A percentile compares a stretch with the other conserved stretches of the same genome.
phyloP scores from a whole-genome alignment of 2,113 vertebrate species.

The Syngnathus typhle region DNA sequence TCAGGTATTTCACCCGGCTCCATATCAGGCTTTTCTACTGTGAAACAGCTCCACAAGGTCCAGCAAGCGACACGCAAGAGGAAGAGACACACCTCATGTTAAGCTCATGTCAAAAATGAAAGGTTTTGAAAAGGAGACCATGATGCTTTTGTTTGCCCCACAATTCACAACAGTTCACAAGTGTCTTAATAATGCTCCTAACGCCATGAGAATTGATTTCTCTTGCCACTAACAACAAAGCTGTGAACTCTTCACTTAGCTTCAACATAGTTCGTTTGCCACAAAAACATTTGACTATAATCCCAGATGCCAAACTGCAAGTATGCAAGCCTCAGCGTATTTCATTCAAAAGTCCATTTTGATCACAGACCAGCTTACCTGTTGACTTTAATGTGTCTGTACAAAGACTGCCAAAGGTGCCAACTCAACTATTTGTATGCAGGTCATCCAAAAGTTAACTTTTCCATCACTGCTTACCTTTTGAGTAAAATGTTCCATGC shows the following conservation, averaged over 20 bases:
- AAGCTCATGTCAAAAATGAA: background rate
- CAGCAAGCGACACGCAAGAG: background rate
- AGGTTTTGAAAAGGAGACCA: background rate
- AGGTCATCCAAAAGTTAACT: background rate
- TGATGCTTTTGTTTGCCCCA: background rate
- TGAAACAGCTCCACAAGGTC: slow-evolving; percentile 50
- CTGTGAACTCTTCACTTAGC: background rate
- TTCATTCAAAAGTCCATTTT: no score
- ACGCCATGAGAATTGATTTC: background rate
- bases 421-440: background rate
- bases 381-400: no score
- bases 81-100: background rate
- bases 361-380: no score
- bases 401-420: no score
- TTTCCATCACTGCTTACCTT: background rate
- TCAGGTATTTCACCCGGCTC: slow-evolving; percentile 68
- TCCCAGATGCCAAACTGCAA: background rate
- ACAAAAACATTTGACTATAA: background rate
- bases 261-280: background rate
- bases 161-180: background rate
- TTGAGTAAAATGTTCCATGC: background rate
- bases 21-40: slow-evolving; percentile 53
- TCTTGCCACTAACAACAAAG: background rate
- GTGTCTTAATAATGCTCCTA: background rate
- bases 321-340: background rate